A percentile compares a stretch with the other conserved stretches of the same genome.
phyloP scores from a whole-genome alignment of 2,113 vertebrate genomes.

The Anser brachyrhynchus region DNA sequence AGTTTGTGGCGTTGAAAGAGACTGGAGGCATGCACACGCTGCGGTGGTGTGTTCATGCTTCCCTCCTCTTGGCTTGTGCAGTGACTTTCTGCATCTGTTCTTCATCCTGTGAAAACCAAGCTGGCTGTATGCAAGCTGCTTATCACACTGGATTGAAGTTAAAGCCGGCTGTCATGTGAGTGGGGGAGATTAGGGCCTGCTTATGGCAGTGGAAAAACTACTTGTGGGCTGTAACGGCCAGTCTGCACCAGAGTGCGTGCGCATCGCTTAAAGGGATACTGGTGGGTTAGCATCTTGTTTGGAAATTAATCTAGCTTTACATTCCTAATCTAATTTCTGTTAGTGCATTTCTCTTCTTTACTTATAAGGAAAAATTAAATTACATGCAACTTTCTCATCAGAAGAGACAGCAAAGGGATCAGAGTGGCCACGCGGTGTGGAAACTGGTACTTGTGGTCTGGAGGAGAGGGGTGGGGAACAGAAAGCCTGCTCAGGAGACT shows the following conservation, averaged over 20 bases:
- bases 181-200: neutral
- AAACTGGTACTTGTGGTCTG: neutral
- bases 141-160: neutral
- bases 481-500: neutral
- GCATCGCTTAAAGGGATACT: fast-evolving
- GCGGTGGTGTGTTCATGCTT: neutral
- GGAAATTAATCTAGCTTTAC: fast-evolving
- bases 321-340: neutral
- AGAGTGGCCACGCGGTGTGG: neutral
- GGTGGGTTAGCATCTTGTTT: neutral
- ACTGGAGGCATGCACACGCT: fast-evolving
- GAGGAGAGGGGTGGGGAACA: neutral
- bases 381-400: neutral
- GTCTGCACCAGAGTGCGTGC: no score
- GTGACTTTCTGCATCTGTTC: constrained; percentile 10
- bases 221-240: neutral
- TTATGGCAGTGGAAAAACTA: neutral
- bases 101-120: neutral
- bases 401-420: neutral
- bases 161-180: neutral
- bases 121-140: neutral
- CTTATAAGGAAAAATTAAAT: neutral
- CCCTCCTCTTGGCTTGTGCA: neutral
- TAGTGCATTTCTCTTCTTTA: neutral
- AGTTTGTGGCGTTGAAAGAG: neutral